These are phyloP conservation scores for Enteromius argenteus DNA, from an alignment of 2,797 vertebrate species.

Conservation along the genomic window DNA sequence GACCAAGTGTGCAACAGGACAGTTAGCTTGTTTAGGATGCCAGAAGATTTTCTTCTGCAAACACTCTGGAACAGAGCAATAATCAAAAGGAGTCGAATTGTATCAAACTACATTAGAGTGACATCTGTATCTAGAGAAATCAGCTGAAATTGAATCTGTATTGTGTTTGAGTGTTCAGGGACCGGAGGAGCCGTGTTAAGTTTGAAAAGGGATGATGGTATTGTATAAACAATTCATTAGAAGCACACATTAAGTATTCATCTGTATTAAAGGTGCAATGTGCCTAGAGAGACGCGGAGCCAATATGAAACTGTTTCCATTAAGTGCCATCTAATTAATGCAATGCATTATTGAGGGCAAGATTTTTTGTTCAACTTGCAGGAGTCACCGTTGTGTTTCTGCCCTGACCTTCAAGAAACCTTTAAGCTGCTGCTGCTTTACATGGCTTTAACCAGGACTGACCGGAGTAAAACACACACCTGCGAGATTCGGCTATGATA, in stretches of 20 bases:
- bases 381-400: constrained; percentile 64
- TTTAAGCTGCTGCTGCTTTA: constrained; percentile 62
- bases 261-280: constrained; percentile 78
- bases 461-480: constrained; percentile 29
- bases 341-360: constrained; percentile 75
- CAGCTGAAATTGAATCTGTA: constrained; percentile 39
- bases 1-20: neutral
- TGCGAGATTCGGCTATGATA: neutral
- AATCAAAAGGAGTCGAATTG: constrained; percentile 29
- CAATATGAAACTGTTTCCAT: constrained; percentile 76
- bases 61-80: constrained; percentile 4
- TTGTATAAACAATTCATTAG: constrained; percentile 78
- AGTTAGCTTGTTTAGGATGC: neutral
- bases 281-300: constrained; percentile 71
- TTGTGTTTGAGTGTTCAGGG: constrained; percentile 37
- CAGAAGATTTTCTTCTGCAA: neutral
- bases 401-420: constrained; percentile 74
- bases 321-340: constrained; percentile 78
- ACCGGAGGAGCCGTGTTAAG: constrained; percentile 57
- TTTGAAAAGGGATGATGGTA: constrained; percentile 74
- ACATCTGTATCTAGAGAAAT: constrained; percentile 41
- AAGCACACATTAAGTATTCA: constrained; percentile 77
- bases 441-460: constrained; percentile 57
- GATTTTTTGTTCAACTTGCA: constrained; percentile 74
- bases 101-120: constrained; percentile 34